Conservation (phyloP, 2,888 invertebrate species). For the Metopia argyrocephala region DNA sequence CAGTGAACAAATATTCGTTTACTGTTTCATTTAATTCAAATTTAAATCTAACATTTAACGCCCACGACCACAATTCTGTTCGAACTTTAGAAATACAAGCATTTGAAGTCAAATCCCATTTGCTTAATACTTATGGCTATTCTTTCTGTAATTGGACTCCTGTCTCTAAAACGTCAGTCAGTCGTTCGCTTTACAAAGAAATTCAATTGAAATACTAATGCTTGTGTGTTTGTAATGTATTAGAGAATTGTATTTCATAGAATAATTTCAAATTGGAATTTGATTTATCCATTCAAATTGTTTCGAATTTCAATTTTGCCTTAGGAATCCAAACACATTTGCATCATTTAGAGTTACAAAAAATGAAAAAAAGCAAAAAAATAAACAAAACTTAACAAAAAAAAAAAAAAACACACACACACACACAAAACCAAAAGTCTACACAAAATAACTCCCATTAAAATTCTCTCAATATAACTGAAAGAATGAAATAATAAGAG, state of each 20-base stretch:
- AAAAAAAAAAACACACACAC: no score
- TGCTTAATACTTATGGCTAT: not conserved
- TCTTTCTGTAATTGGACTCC: not conserved
- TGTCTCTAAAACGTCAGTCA: not conserved
- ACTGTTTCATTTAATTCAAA: no score
- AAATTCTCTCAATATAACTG: not conserved
- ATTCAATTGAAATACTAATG: not conserved
- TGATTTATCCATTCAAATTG: constrained; percentile 21
- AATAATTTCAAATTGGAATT: constrained; percentile 11
- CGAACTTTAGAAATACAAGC: no score
- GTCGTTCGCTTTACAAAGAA: not conserved
- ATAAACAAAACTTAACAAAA: not conserved
- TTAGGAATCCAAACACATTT: not conserved
- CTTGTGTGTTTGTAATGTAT: not conserved
- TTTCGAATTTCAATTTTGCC: constrained; percentile 28
- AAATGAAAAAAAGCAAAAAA: not conserved
- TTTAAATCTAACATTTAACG: no score
- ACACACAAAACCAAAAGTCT: not conserved
- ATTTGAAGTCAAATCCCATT: not conserved
- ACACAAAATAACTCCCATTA: not conserved
- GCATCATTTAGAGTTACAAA: not conserved
- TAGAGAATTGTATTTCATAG: not conserved
- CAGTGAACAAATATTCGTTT: no score
- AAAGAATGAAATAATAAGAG: not conserved
- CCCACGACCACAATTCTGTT: no score